Base-by-base conservation (phyloP, 2,888 invertebrate genomes). In the Acronicta psi region DNA sequence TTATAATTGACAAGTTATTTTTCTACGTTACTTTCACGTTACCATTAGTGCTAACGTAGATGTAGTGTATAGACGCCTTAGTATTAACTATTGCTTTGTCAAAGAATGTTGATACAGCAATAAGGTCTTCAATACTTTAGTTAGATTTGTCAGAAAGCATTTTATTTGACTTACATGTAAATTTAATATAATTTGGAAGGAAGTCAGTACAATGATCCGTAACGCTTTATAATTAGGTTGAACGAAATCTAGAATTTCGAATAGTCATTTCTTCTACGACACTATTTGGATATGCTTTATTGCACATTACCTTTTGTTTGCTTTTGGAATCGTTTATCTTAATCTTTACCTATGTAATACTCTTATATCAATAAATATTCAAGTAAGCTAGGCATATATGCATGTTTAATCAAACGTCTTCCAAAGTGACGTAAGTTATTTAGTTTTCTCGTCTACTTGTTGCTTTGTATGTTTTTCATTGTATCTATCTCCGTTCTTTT, bases 201-300 rank as follows among this genome's bases (percentile, higher is more conserved):
- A 87, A 87, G 83, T 85, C 89, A 80, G 79, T 81, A 80, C 85
- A 83, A 87, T 87, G 89, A 93, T 94, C 93, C 93, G 86, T 84
- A 86, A 93, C 93, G 93, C 93, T 94, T 93, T 93, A 94, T 93
- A 94, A 92, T 93, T 94, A 94, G 92, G 92, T 93, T 84, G 81
- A 85, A 84, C 88, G 92, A 89, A 89, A 89, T 90, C 84, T 88
- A 91, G 88, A 87, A 87, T 91, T 92, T 91, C 89, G 88, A 82
- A 87, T 86, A 86, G 90, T 89, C 79, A 82, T 90, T 90, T 89
- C 84, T 86, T 89, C 86, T 82, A 83, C 81, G 78, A 85, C 87
- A 89, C 88, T 77, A 85, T 88, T 86, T 75, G 67, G 79, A 80
- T 84, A 79, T 91, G 83, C 88, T 89, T 92, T 88, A 72, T 75